Evolutionary conservation across 2,888 invertebrate species (phyloP).

Genomic region (Prosopocoilus inquinatus): DNA sequence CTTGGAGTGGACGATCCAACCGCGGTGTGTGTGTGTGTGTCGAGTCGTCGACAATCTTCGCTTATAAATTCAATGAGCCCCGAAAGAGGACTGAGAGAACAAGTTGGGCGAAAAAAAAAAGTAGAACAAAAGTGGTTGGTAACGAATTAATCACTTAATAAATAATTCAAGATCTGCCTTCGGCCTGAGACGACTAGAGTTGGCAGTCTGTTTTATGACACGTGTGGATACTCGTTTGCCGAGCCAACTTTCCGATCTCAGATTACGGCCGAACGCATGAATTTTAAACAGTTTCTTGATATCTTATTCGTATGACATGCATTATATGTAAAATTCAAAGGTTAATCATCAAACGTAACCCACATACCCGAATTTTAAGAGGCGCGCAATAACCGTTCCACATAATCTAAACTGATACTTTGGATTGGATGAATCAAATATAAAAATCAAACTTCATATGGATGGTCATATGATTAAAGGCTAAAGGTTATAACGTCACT

Average conservation of each 20-base stretch:
- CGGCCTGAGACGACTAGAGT: conserved; percentile 9
- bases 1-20: too few species aligned
- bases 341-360: background rate
- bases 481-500: too few species aligned
- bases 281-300: conserved; percentile 35
- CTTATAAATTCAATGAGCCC: conserved; percentile 1
- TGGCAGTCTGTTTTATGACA: conserved; percentile 24
- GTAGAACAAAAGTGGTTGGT: conserved; percentile 13
- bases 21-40: too few species aligned
- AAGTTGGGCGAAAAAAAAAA: conserved; percentile 1
- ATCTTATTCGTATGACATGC: conserved; percentile 36
- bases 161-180: conserved; percentile 34
- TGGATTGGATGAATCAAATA: too few species aligned
- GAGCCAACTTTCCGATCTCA: conserved; percentile 25
- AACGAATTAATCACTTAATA: conserved; percentile 38
- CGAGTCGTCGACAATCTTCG: background rate
- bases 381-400: too few species aligned
- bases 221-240: conserved; percentile 26
- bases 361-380: too few species aligned
- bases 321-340: conserved; percentile 24
- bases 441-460: too few species aligned
- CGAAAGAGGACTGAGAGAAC: background rate
- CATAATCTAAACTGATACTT: too few species aligned
- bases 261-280: conserved; percentile 33
- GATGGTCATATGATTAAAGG: too few species aligned